Evolutionary conservation across 2,888 invertebrate genomes (phyloP), one percentile per base, ranked within the genome.

Genomic region (Vandiemenella viatica): DNA sequence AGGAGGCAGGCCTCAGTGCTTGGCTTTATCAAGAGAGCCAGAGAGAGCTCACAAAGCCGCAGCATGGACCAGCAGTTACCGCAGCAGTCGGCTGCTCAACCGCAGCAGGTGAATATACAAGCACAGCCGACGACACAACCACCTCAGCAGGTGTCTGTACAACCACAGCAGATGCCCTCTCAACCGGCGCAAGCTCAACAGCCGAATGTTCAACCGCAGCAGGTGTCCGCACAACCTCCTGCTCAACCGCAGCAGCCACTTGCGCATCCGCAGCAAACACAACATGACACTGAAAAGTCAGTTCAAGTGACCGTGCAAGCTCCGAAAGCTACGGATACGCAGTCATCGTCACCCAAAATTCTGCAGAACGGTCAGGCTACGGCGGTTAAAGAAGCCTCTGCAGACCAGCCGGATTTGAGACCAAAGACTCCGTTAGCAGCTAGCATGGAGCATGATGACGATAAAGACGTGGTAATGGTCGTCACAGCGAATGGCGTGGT

Each of bases 311-410:
- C 15, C 6, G 44, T 16, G 2, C n/a, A 15, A 13, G 10, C 44
- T 7, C n/a, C 44, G 3, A 16, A 7, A 6, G 17, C 13, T 13
- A 15, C 7, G 16, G 44, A 7, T 6, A 20, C 17, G 5, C 13
- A 16, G 4, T 16, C 15, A 16, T n/a, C 44, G 21, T 20, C 44
- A 2, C 15, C 23, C 2, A 15, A 17, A 3, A 20, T 10, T 13
- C 5, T 38, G 16, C 45, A 40, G 41, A 38, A 40, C 23, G 49
- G 21, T 38, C 45, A n/a, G 8, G n/a, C 38, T 15, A 8, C 38
- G 1, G 38, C 38, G 17, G 8, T 19, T 18, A 16, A 26, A n/a
- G 17, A 26, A 17, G 10, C 44, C 3, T 45, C 45, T 17, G 6
- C 4, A 1, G 17, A 16, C 3, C 38, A 15, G 8, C 8, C 17